Percentiles rank a stretch among this genome's conserved stretches.
These are phyloP conservation scores for Charadrius vociferus DNA, from an alignment of 2,113 vertebrate genomes.

Conservation along the genomic window DNA sequence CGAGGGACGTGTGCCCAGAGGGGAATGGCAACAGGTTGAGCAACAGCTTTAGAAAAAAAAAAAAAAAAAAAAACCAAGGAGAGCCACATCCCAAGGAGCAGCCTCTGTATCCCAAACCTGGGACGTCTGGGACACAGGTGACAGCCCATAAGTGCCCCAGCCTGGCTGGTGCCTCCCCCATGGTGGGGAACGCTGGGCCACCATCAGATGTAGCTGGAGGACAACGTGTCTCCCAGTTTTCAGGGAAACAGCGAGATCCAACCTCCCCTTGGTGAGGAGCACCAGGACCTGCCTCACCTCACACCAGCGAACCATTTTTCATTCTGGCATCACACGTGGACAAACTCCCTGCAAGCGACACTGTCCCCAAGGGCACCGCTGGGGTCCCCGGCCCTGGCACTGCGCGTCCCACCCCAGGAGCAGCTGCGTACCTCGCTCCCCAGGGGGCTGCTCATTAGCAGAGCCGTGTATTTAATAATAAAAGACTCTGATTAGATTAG, in stretches of 20 bases:
- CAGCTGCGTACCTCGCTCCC: not conserved
- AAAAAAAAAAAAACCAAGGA: not conserved
- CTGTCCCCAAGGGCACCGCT: rapidly evolving
- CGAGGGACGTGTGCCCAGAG: rapidly evolving
- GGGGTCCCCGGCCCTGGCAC: not conserved
- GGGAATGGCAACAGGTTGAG: not conserved
- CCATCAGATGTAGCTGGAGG: not conserved
- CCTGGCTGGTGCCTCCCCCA: rapidly evolving
- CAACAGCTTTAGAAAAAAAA: not conserved
- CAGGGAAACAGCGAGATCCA: not conserved
- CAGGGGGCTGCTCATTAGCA: not conserved
- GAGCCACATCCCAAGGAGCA: not conserved
- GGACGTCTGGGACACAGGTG: rapidly evolving
- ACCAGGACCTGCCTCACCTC: not conserved
- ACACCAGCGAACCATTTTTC: not conserved
- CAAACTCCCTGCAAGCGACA: rapidly evolving
- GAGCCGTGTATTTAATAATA: not conserved
- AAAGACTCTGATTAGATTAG: not conserved
- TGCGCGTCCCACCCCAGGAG: rapidly evolving
- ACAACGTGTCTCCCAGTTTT: rapidly evolving
- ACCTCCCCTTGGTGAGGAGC: not conserved
- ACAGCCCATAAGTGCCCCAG: not conserved
- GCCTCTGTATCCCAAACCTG: not conserved
- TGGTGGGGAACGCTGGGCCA: rapidly evolving
- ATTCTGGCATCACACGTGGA: rapidly evolving